These are phyloP conservation scores for Vimba vimba DNA, from an alignment of 2,113 vertebrate genomes.

Conservation along the genomic window DNA sequence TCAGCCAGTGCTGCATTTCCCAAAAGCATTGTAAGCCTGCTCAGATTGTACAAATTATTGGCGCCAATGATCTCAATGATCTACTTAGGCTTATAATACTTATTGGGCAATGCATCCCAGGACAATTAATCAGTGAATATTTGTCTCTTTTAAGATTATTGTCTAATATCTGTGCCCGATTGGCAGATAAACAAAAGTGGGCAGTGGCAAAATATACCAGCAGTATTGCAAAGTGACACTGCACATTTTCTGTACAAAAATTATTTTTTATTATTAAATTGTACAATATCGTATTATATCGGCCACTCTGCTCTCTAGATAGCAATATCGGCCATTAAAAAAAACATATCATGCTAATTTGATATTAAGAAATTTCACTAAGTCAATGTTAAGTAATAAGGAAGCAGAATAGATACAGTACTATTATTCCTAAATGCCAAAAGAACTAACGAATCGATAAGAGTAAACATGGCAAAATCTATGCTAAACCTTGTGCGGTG, in stretches of 20 bases:
- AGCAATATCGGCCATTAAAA: neutral
- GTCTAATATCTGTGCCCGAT: neutral
- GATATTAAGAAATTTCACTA: neutral
- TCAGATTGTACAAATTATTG: neutral
- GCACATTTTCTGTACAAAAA: neutral
- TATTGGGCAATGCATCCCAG: neutral
- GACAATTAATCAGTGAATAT: neutral
- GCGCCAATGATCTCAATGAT: neutral
- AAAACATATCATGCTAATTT: neutral
- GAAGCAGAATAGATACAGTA: neutral
- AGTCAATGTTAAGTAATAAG: neutral
- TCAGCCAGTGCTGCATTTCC: neutral
- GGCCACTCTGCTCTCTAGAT: neutral
- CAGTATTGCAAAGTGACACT: neutral
- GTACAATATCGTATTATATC: neutral
- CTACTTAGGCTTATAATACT: neutral
- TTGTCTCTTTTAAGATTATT: neutral
- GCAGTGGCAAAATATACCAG: neutral
- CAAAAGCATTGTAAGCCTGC: neutral
- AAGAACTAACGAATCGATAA: neutral
- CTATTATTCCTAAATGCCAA: neutral
- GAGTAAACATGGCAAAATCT: neutral
- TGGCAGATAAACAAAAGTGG: neutral
- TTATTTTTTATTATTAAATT: neutral
- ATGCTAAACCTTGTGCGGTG: neutral